These are phyloP conservation scores for Philereme transversata DNA, from an alignment of 2,888 invertebrate species.

Conservation along the genomic window DNA sequence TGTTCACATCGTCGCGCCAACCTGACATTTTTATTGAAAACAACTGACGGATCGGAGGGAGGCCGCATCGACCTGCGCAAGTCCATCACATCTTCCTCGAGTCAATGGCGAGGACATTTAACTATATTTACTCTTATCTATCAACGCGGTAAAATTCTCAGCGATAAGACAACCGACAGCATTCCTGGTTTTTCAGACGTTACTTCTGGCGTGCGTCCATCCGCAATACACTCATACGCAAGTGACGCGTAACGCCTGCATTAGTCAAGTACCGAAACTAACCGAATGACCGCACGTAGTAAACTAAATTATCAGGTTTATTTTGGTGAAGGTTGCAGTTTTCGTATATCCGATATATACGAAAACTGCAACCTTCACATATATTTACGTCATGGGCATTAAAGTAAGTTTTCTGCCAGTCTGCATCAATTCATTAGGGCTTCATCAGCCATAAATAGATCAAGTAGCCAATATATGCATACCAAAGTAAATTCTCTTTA, in stretches of 20 bases:
- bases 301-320: conserved; percentile 28
- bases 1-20: conserved; percentile 74
- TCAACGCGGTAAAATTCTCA: conserved; percentile 59
- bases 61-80: conserved; percentile 71
- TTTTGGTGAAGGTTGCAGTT: conserved; percentile 33
- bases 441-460: too few species aligned
- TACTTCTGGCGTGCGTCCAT: conserved; percentile 57
- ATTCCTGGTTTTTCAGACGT: conserved; percentile 42
- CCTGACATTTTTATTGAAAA: conserved; percentile 81
- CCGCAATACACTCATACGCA: conserved; percentile 49
- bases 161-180: conserved; percentile 53
- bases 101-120: conserved; percentile 81
- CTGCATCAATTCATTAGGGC: not conserved
- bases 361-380: too few species aligned
- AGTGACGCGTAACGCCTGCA: conserved; percentile 46
- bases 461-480: too few species aligned
- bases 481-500: too few species aligned
- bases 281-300: conserved; percentile 17
- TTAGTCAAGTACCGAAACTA: conserved; percentile 38
- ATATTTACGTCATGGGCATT: conserved; percentile 9
- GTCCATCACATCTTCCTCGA: conserved; percentile 75
- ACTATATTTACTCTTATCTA: conserved; percentile 71
- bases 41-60: conserved; percentile 72
- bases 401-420: not conserved
- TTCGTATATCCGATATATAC: too few species aligned